A percentile compares a stretch with the other conserved stretches of the same genome.
Conservation (phyloP, 2,888 invertebrate genomes). For the Leptopilina myrica region DNA sequence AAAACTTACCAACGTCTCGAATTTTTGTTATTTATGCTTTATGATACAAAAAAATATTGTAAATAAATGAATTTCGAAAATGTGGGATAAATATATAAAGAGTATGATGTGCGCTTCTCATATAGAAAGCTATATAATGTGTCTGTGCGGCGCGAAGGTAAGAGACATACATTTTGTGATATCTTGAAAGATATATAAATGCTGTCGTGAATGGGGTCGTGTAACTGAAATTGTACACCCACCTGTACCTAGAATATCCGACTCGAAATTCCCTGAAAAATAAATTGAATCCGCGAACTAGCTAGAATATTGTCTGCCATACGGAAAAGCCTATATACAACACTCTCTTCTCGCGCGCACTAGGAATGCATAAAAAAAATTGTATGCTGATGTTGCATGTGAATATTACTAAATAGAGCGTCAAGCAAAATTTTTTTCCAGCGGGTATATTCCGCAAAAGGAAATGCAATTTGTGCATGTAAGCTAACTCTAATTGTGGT, state of each 20-base stretch:
- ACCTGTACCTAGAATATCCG: constrained; percentile 15
- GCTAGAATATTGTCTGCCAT: background rate
- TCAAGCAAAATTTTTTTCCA: no score
- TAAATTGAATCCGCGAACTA: background rate
- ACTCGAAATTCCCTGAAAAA: background rate
- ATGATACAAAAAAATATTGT: no score
- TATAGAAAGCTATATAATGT: background rate
- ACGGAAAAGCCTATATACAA: background rate
- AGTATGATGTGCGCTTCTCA: background rate
- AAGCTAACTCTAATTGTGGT: no score
- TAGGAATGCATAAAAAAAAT: background rate
- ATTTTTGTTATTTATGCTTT: no score
- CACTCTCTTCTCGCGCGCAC: no score
- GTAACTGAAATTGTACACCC: constrained; percentile 9
- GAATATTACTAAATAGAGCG: background rate
- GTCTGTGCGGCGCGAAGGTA: background rate
- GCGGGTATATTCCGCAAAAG: background rate
- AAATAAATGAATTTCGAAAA: no score
- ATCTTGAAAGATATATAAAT: constrained; percentile 16
- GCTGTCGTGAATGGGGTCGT: constrained; percentile 5
- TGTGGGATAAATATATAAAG: no score
- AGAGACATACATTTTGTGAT: background rate
- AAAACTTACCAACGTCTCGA: no score
- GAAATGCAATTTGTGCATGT: background rate
- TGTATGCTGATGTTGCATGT: constrained; percentile 5